These are phyloP conservation scores for Neotragus pygmaeus DNA, from an alignment of 2,113 vertebrate genomes.

Conservation along the genomic window DNA sequence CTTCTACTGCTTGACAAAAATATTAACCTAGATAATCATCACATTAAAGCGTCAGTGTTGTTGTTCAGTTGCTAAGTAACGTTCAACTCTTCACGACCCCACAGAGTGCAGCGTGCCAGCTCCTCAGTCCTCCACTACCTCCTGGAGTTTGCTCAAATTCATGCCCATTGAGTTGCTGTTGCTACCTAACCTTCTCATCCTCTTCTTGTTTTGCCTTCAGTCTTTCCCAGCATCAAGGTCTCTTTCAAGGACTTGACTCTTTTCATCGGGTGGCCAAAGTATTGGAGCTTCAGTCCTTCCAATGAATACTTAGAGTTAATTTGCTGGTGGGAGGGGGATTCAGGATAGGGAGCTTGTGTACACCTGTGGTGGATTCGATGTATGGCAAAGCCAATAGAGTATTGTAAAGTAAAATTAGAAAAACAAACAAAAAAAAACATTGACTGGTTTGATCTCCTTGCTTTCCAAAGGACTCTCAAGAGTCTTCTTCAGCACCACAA, in stretches of 20 bases:
- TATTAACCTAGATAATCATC: background rate
- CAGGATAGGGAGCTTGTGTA: no score
- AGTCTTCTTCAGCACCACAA: background rate
- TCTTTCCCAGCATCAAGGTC: background rate
- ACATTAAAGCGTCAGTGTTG: background rate
- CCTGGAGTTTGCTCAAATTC: background rate
- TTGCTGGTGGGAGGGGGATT: no score
- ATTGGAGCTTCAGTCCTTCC: background rate
- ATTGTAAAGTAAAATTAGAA: no score
- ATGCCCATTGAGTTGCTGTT: background rate
- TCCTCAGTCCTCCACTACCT: background rate
- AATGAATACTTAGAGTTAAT: background rate
- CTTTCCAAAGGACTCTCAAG: background rate
- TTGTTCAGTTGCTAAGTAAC: background rate
- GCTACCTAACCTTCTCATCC: background rate
- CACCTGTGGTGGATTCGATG: no score
- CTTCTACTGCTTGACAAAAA: background rate
- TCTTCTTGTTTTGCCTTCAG: background rate
- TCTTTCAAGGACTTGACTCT: background rate
- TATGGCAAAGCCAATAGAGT: no score
- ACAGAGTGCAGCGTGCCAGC: background rate
- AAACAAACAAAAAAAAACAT: no score
- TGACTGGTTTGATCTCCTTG: background rate
- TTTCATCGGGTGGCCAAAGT: fast-evolving
- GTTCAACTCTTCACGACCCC: background rate